Evolutionary conservation across 2,113 vertebrate species (phyloP).

Genomic region (Ophiodon elongatus): DNA sequence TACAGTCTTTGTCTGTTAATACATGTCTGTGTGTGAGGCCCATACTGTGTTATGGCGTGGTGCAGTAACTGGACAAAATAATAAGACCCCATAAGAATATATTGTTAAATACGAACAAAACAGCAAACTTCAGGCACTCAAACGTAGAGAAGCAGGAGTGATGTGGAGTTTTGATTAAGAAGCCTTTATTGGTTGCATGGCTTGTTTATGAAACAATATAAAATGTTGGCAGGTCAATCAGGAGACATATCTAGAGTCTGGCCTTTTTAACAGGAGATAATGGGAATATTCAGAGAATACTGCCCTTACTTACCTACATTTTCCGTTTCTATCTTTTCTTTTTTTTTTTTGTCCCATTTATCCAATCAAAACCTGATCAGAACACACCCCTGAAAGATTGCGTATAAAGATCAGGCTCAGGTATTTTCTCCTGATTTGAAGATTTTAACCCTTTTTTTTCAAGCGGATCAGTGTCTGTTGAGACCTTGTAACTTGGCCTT

Average conservation of each 20-base stretch:
- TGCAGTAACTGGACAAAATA: constrained; percentile 20
- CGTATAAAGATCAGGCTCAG: not conserved
- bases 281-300: not conserved
- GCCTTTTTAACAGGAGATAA: not conserved
- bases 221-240: not conserved
- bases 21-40: constrained; percentile 4
- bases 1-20: constrained; percentile 9
- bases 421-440: not conserved
- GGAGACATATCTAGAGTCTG: not conserved
- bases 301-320: not conserved
- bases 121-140: not conserved
- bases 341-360: not conserved
- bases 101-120: not conserved
- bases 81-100: constrained; percentile 18
- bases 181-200: not conserved
- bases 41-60: constrained; percentile 11
- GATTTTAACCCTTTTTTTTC: not conserved
- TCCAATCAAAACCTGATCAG: not conserved
- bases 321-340: not conserved
- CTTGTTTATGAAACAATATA: too few species aligned
- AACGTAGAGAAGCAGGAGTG: not conserved
- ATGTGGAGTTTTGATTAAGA: not conserved
- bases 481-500: not conserved
- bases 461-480: not conserved
- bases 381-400: not conserved